A percentile compares a stretch with the other conserved stretches of the same genome.
Evolutionary conservation across 2,888 invertebrate species (phyloP).

Genomic region (Alitta virens): DNA sequence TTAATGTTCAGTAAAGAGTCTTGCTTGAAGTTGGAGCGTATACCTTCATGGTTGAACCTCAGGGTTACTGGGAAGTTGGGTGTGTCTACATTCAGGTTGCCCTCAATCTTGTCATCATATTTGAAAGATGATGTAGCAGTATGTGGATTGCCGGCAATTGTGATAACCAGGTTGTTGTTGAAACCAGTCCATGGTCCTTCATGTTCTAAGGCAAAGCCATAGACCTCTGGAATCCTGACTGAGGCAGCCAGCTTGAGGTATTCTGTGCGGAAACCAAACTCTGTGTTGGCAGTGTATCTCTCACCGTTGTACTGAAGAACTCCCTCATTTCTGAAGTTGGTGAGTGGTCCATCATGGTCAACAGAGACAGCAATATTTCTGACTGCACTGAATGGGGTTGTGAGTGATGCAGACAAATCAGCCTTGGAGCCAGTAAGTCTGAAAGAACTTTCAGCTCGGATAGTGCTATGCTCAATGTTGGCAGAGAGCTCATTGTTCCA

Average conservation of each 20-base stretch:
- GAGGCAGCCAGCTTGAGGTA: neutral
- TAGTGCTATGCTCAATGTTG: neutral
- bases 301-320: conserved; percentile 14
- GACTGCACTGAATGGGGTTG: neutral
- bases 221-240: neutral
- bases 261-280: neutral
- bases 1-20: neutral
- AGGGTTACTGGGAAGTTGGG: neutral
- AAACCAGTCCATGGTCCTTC: conserved; percentile 13
- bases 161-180: conserved; percentile 7
- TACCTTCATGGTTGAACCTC: conserved; percentile 10
- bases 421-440: neutral
- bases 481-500: neutral
- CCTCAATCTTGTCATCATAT: neutral
- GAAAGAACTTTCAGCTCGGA: neutral
- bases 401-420: neutral
- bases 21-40: conserved; percentile 9
- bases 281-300: neutral
- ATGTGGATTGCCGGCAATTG: neutral
- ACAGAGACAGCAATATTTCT: neutral
- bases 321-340: conserved; percentile 17
- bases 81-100: neutral
- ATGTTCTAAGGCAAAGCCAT: conserved; percentile 4
- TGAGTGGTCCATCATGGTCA: conserved; percentile 14
- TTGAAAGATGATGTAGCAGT: neutral